phyloP scores from a whole-genome alignment of 2,888 invertebrate species.

The Drosophila emarginata region DNA sequence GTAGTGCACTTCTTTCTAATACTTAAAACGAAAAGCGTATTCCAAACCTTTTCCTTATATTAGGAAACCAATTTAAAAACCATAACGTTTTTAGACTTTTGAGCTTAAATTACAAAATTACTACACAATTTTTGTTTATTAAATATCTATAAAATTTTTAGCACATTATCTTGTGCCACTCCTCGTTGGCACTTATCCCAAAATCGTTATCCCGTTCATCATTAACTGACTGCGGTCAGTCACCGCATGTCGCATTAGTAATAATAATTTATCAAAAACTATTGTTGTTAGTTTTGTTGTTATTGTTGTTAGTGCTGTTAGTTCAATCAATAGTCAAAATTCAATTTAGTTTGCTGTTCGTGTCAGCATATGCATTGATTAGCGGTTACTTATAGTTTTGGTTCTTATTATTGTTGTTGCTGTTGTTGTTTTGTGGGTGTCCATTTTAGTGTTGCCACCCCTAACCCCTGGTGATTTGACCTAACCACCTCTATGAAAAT shows the following conservation, averaged over 20 bases:
- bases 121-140: not conserved
- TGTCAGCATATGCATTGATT: constrained; percentile 53
- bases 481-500: constrained; percentile 25
- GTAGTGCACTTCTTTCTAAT: too few relatives aligned
- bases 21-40: too few relatives aligned
- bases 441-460: too few relatives aligned
- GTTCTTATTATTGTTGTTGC: constrained; percentile 9
- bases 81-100: too few relatives aligned
- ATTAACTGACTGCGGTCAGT: constrained; percentile 35
- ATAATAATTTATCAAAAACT: constrained; percentile 54
- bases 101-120: not conserved
- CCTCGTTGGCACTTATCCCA: not conserved
- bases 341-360: constrained; percentile 45
- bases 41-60: too few relatives aligned
- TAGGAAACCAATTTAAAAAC: too few relatives aligned
- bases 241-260: constrained; percentile 50
- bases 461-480: constrained; percentile 6
- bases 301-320: constrained; percentile 25
- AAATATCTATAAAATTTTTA: not conserved
- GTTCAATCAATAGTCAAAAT: constrained; percentile 70
- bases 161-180: not conserved
- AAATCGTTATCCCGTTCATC: constrained; percentile 11
- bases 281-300: constrained; percentile 16
- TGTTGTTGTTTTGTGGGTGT: constrained; percentile 50
- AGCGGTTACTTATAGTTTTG: constrained; percentile 43